phyloP scores from a whole-genome alignment of 2,888 invertebrate species.

The Keiferia lycopersicella region DNA sequence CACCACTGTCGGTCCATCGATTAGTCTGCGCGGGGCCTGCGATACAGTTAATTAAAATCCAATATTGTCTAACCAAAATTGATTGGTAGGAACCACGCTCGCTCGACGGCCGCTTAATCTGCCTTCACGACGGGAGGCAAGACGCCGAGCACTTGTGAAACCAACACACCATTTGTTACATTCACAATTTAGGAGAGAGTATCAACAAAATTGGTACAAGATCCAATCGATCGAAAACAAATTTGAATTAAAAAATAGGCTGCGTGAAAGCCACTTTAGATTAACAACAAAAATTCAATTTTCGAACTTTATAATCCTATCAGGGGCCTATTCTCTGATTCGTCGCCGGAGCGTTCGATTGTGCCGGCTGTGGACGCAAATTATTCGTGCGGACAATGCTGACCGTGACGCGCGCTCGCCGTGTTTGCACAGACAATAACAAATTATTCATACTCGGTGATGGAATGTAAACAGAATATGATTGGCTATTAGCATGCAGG shows the following conservation, averaged over 20 bases:
- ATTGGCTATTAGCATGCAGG: conserved; percentile 79
- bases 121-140: conserved; percentile 44
- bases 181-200: conserved; percentile 4
- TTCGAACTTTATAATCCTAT: conserved; percentile 63
- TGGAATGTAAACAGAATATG: conserved; percentile 82
- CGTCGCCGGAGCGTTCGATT: conserved; percentile 54
- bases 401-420: conserved; percentile 63
- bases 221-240: conserved; percentile 7
- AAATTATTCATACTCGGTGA: conserved; percentile 80
- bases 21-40: conserved; percentile 57
- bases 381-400: conserved; percentile 75
- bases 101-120: conserved; percentile 44
- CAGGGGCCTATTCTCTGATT: conserved; percentile 65
- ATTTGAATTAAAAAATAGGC: conserved; percentile 20
- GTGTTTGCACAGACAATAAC: conserved; percentile 78
- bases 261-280: conserved; percentile 14
- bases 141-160: conserved; percentile 27
- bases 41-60: conserved; percentile 79
- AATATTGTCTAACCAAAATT: conserved; percentile 81
- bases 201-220: conserved; percentile 14
- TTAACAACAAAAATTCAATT: conserved; percentile 56
- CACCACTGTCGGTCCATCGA: conserved; percentile 56
- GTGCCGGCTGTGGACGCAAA: conserved; percentile 60
- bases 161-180: conserved; percentile 27
- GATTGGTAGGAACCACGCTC: conserved; percentile 66